phyloP scores from a whole-genome alignment of 2,113 vertebrate species.

The Malurus cyaneus region DNA sequence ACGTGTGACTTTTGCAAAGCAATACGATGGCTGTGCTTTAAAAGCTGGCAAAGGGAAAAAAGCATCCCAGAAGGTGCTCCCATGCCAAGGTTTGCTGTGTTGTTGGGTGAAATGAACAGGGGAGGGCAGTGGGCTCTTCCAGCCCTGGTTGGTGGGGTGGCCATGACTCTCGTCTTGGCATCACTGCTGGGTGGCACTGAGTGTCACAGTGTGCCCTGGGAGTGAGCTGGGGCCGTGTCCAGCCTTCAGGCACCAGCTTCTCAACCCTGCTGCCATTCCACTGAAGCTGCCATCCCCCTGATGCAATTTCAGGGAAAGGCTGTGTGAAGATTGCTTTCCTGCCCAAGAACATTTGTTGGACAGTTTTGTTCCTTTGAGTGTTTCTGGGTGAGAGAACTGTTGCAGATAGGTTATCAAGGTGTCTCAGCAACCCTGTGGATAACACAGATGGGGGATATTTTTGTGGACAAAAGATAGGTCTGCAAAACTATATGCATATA shows the following conservation, averaged over 20 bases:
- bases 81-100: background rate
- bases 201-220: fast-evolving
- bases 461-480: background rate
- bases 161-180: background rate
- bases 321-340: background rate
- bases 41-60: background rate
- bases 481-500: background rate
- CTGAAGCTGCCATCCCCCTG: background rate
- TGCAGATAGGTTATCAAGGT: background rate
- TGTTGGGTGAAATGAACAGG: background rate
- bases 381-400: background rate
- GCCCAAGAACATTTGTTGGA: background rate
- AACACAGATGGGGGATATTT: background rate
- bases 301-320: background rate
- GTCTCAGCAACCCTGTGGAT: background rate
- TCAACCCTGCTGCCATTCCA: background rate
- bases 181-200: background rate
- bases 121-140: background rate
- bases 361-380: background rate
- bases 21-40: background rate
- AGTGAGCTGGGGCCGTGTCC: fast-evolving
- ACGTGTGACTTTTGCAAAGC: background rate
- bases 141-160: background rate
- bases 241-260: background rate
- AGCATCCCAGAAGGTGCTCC: background rate